Evolutionary conservation across 2,888 invertebrate species (phyloP).

Genomic region (Meteorus cinctellus): DNA sequence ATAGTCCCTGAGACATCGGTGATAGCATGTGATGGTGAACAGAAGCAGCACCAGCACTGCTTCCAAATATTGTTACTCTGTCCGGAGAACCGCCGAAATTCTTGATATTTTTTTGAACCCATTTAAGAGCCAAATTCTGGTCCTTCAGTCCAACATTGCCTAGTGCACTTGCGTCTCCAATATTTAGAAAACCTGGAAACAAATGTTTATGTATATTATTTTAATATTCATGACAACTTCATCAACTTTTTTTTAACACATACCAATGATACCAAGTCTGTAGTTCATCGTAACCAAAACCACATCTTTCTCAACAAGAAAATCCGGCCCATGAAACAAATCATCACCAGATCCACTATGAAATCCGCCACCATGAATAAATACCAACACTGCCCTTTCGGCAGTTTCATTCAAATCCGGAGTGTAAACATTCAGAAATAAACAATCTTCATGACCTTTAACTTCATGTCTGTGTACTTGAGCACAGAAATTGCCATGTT

Average conservation of each 20-base stretch:
- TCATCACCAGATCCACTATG: slow-evolving; percentile 59
- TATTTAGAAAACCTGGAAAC: slow-evolving; percentile 61
- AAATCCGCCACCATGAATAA: slow-evolving; percentile 62
- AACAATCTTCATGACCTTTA: slow-evolving; percentile 66
- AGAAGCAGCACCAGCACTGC: slow-evolving; percentile 59
- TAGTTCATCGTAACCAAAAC: slow-evolving; percentile 65
- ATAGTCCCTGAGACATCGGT: slow-evolving; percentile 68
- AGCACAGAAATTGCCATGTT: slow-evolving; percentile 49
- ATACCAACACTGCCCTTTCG: slow-evolving; percentile 65
- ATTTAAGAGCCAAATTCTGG: slow-evolving; percentile 65
- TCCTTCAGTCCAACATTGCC: slow-evolving; percentile 68
- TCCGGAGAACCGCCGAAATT: slow-evolving; percentile 65
- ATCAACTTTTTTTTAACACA: slow-evolving; percentile 24
- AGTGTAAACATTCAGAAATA: slow-evolving; percentile 66
- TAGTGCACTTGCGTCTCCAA: slow-evolving; percentile 61
- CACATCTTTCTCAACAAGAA: slow-evolving; percentile 64
- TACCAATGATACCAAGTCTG: slow-evolving; percentile 65
- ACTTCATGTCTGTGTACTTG: slow-evolving; percentile 51
- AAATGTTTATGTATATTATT: not conserved
- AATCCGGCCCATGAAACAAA: slow-evolving; percentile 60
- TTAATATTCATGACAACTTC: not conserved
- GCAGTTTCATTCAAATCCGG: slow-evolving; percentile 60
- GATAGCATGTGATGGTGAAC: slow-evolving; percentile 66
- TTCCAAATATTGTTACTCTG: slow-evolving; percentile 65
- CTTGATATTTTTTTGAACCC: slow-evolving; percentile 67